phyloP scores from a whole-genome alignment of 2,113 vertebrate genomes.

The Festucalex cinctus region DNA sequence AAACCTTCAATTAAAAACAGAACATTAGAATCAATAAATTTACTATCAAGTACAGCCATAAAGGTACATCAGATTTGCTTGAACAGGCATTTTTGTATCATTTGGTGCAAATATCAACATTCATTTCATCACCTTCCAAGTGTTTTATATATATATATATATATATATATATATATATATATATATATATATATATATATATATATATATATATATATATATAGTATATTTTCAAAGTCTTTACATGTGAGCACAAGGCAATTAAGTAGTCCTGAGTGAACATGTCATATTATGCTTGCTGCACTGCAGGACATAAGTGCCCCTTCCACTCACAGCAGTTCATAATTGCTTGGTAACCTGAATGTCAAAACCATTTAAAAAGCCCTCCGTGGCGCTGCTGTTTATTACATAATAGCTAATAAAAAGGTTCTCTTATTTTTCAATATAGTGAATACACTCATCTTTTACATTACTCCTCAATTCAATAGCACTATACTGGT shows the following conservation, averaged over 20 bases:
- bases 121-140: no score
- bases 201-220: background rate
- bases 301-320: constrained; percentile 4
- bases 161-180: no score
- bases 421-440: background rate
- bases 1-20: no score
- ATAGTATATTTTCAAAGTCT: background rate
- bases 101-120: no score
- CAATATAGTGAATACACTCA: background rate
- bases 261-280: background rate
- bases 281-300: background rate
- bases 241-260: background rate
- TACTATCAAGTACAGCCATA: no score
- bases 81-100: no score
- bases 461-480: background rate
- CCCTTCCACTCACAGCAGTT: background rate
- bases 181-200: no score
- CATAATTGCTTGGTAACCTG: constrained; percentile 4
- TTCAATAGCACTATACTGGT: background rate
- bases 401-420: constrained; percentile 5
- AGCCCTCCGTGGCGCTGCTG: background rate
- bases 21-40: no score
- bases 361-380: constrained; percentile 16
- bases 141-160: no score
- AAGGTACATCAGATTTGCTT: no score